These are phyloP conservation scores for Ichneumon xanthorius DNA, from an alignment of 2,888 invertebrate species.

Conservation along the genomic window DNA sequence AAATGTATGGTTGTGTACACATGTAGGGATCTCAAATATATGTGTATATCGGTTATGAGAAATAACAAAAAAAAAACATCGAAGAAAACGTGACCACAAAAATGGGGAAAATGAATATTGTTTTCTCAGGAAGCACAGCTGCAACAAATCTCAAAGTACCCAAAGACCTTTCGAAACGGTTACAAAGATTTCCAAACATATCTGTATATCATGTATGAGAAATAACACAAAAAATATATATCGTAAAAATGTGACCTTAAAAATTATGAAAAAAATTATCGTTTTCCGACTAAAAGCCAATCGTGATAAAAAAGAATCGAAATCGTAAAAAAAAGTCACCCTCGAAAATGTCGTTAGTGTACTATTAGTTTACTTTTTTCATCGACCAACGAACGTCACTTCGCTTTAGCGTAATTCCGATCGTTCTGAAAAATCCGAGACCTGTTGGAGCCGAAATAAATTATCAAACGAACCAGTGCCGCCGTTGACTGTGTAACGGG, in stretches of 20 bases:
- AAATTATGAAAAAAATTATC: too few relatives aligned
- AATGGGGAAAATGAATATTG: too few relatives aligned
- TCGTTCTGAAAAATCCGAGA: constrained; percentile 4
- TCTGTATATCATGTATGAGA: not conserved
- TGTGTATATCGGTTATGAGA: not conserved
- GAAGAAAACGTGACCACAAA: not conserved
- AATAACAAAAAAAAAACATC: not conserved
- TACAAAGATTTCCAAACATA: too few relatives aligned
- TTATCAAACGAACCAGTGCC: constrained; percentile 51
- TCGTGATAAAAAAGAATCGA: too few relatives aligned
- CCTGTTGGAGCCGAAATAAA: constrained; percentile 55
- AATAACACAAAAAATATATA: not conserved
- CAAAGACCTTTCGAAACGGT: too few relatives aligned
- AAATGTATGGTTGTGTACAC: constrained; percentile 30
- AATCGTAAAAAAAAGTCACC: too few relatives aligned
- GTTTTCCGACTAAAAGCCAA: too few relatives aligned
- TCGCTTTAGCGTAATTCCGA: not conserved
- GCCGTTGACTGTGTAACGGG: constrained; percentile 30
- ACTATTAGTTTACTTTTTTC: not conserved
- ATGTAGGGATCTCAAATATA: constrained; percentile 20
- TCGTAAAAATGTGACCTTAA: not conserved
- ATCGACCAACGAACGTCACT: not conserved
- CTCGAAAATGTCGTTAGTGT: too few relatives aligned
- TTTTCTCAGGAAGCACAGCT: too few relatives aligned
- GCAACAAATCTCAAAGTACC: too few relatives aligned